phyloP scores from a whole-genome alignment of 2,797 vertebrate species.

The Enteromius trimaculatus region DNA sequence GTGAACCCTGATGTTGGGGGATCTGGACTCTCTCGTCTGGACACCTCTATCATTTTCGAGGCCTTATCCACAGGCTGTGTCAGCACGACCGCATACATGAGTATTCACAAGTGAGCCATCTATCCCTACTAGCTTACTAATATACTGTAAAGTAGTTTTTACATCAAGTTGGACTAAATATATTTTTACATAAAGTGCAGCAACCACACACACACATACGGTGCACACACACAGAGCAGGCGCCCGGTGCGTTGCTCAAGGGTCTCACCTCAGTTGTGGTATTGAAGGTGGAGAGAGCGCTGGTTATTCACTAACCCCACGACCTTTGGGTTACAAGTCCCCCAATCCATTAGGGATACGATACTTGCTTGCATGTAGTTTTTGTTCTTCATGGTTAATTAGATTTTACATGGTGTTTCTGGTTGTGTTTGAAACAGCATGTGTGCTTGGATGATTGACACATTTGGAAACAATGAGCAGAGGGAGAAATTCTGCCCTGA shows the following conservation, averaged over 20 bases:
- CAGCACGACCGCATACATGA: slow-evolving; percentile 97
- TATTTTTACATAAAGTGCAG: not conserved
- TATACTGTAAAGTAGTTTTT: not conserved
- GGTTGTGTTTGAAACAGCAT: slow-evolving; percentile 79
- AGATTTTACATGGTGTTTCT: not conserved
- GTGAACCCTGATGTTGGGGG: slow-evolving; percentile 90
- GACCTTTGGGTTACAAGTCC: no score
- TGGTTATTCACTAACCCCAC: no score
- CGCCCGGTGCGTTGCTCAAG: no score
- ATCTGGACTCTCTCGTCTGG: slow-evolving; percentile 92
- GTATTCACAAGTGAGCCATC: slow-evolving; percentile 94
- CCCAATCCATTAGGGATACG: no score
- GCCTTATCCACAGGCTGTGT: slow-evolving; percentile 94
- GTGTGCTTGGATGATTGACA: slow-evolving; percentile 97
- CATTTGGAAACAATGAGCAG: slow-evolving; percentile 87
- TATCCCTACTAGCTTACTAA: not conserved
- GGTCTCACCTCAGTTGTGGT: no score
- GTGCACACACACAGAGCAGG: no score
- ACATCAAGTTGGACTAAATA: not conserved
- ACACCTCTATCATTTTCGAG: slow-evolving; percentile 94
- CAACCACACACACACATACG: no score
- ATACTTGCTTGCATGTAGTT: not conserved
- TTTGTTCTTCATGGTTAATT: not conserved
- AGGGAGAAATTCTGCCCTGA: slow-evolving; percentile 87
- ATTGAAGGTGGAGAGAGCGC: no score